phyloP scores from a whole-genome alignment of 2,797 vertebrate genomes.

The Phaenicophaeus curvirostris region DNA sequence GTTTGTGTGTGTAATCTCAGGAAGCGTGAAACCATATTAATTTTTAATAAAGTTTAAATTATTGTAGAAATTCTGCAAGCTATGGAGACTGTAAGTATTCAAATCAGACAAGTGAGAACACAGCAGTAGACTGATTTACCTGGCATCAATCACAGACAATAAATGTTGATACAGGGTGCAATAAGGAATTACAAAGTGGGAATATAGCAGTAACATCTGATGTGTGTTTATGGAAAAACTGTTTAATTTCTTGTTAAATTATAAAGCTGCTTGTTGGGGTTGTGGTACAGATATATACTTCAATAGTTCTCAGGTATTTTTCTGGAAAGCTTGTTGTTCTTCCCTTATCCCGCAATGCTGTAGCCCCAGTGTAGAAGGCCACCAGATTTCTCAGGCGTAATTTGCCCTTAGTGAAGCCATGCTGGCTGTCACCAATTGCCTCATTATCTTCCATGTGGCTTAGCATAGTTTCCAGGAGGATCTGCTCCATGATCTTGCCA shows the following conservation, averaged over 20 bases:
- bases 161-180: background rate
- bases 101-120: background rate
- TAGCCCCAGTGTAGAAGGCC: no score
- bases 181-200: background rate
- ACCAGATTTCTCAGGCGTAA: no score
- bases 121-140: background rate
- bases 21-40: background rate
- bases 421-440: no score
- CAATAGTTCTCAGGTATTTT: background rate
- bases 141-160: background rate
- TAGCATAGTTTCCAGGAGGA: no score
- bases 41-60: constrained; percentile 11
- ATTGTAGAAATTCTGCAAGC: background rate
- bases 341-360: no score
- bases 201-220: background rate
- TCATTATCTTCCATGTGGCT: no score
- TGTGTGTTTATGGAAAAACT: background rate
- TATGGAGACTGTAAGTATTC: background rate
- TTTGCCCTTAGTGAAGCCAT: no score
- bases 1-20: background rate
- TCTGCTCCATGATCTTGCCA: no score
- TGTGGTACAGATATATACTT: background rate
- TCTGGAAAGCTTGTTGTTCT: background rate
- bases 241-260: background rate
- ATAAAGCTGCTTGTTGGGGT: background rate